Evolutionary conservation across 2,888 invertebrate genomes (phyloP).

Genomic region (Lepeophtheirus nordmannii): DNA sequence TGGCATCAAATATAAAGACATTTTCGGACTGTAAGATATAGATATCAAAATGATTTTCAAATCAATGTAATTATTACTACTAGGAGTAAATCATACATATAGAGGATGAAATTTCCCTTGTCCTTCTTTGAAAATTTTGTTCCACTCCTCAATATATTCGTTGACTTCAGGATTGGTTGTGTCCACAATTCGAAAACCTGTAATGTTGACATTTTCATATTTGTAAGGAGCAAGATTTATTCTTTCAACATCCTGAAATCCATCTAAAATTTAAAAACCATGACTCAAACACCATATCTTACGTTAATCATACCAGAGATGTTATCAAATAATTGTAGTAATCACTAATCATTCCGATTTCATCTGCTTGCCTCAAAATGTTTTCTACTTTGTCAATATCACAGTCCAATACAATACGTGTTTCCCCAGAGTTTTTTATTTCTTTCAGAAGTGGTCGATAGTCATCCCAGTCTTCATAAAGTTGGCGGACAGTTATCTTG

Average conservation of each 20-base stretch:
- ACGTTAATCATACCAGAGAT: slow-evolving; percentile 42
- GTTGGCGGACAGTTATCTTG: slow-evolving; percentile 23
- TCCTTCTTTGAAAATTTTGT: not conserved
- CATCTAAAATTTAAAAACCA: slow-evolving; percentile 14
- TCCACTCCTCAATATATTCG: slow-evolving; percentile 9
- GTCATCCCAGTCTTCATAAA: slow-evolving; percentile 19
- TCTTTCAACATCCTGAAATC: slow-evolving; percentile 8
- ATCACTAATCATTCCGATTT: slow-evolving; percentile 92
- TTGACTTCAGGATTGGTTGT: slow-evolving; percentile 60
- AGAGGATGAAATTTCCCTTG: slow-evolving; percentile 2
- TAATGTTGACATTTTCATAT: slow-evolving; percentile 57
- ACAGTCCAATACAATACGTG: slow-evolving; percentile 77
- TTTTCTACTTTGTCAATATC: slow-evolving; percentile 67
- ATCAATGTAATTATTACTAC: too few relatives aligned
- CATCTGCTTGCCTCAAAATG: slow-evolving; percentile 79
- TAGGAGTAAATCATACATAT: not conserved
- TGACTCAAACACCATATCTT: slow-evolving; percentile 40
- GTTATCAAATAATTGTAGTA: slow-evolving; percentile 86
- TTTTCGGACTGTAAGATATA: slow-evolving; percentile 49
- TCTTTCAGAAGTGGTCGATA: slow-evolving; percentile 69
- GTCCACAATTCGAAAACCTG: slow-evolving; percentile 75
- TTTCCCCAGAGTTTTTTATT: slow-evolving; percentile 78
- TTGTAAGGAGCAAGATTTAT: slow-evolving; percentile 14
- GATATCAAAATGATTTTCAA: too few relatives aligned
- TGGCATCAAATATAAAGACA: slow-evolving; percentile 89